phyloP scores from a whole-genome alignment of 92 coral and sea anemone species.

The Umimayanthus chanpuru region DNA sequence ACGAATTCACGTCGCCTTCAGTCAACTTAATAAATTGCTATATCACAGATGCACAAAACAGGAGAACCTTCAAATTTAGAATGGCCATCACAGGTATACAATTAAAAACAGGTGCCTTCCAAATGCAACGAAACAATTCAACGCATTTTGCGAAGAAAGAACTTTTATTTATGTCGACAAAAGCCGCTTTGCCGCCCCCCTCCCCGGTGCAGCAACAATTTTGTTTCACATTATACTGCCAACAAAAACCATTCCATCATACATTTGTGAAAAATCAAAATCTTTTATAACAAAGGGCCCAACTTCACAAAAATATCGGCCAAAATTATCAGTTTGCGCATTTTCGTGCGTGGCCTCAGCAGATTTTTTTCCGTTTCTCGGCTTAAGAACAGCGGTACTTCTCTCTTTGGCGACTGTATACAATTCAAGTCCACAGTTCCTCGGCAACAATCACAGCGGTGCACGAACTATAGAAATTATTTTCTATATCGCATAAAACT shows the following conservation, averaged over 20 bases:
- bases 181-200: slow-evolving; percentile 5
- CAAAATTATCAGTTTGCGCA: not conserved
- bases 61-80: slow-evolving; percentile 2
- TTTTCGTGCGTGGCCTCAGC: slow-evolving; percentile 25
- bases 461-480: slow-evolving; percentile 18
- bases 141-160: not conserved
- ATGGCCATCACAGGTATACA: slow-evolving; percentile 4
- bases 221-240: not conserved
- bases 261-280: not conserved
- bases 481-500: not conserved
- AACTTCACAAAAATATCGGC: not conserved
- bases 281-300: not conserved
- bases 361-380: slow-evolving; percentile 31
- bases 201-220: not conserved
- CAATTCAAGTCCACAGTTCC: slow-evolving; percentile 22
- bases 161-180: slow-evolving; percentile 3
- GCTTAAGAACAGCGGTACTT: slow-evolving; percentile 18
- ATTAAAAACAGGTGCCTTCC: slow-evolving; percentile 21
- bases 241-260: not conserved
- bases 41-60: slow-evolving; percentile 14
- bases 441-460: slow-evolving; percentile 35
- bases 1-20: not conserved
- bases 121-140: not conserved
- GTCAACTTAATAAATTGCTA: slow-evolving; percentile 7
- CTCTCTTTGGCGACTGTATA: slow-evolving; percentile 41